Conservation (phyloP, 2,113 vertebrate genomes). For the Salvator merianae region DNA sequence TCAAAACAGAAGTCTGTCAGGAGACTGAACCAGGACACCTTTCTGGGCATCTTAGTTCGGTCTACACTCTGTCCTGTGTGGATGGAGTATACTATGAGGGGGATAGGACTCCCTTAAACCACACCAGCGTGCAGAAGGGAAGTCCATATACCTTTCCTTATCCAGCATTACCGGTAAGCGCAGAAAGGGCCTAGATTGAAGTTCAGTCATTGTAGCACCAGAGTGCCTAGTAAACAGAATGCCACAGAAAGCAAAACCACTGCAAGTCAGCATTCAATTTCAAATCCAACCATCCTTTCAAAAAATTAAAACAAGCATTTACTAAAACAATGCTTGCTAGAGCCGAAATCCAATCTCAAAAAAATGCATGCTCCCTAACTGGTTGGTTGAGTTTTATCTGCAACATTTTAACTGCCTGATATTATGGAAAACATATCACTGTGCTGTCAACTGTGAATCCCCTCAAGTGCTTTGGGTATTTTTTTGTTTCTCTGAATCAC, state of each 20-base stretch:
- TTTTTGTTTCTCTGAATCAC: neutral
- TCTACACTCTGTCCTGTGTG: no score
- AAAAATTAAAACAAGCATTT: slow-evolving; percentile 39
- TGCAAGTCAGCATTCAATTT: neutral
- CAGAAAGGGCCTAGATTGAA: no score
- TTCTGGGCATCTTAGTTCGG: neutral
- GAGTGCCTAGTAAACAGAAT: neutral
- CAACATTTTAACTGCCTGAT: slow-evolving; percentile 6
- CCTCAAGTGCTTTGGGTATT: neutral
- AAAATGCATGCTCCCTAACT: slow-evolving; percentile 45
- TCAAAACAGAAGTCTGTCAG: no score
- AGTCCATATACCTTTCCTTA: no score
- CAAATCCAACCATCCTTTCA: neutral
- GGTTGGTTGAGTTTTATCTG: slow-evolving; percentile 54
- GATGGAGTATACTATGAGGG: no score
- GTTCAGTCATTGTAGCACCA: neutral
- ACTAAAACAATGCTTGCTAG: slow-evolving; percentile 30
- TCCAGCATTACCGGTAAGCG: no score
- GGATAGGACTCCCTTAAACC: no score
- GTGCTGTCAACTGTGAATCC: neutral
- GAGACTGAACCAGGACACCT: neutral
- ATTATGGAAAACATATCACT: neutral
- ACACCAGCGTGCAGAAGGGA: no score
- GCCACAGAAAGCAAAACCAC: neutral
- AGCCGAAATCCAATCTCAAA: slow-evolving; percentile 26